These are phyloP conservation scores for Chrysopilus asiliformis DNA, from an alignment of 2,888 invertebrate species.

Conservation along the genomic window DNA sequence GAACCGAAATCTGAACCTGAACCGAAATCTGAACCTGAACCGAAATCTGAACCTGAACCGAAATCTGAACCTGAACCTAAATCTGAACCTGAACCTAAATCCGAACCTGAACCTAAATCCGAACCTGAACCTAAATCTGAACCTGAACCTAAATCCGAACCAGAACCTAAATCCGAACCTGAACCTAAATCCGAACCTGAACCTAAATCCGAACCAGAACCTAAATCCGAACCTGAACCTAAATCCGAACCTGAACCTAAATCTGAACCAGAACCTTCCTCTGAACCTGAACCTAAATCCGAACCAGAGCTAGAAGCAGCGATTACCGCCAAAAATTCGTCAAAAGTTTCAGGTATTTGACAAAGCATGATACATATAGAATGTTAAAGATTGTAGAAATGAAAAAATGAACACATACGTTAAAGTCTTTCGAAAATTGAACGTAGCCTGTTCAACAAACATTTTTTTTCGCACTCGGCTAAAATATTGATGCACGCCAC, in stretches of 20 bases:
- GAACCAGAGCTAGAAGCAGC: constrained; percentile 26
- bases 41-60: constrained; percentile 26
- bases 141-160: constrained; percentile 29
- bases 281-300: constrained; percentile 22
- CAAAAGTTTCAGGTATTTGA: too few relatives aligned
- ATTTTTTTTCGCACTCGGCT: too few relatives aligned
- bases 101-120: constrained; percentile 33
- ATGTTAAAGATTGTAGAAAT: too few relatives aligned
- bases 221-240: constrained; percentile 32
- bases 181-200: constrained; percentile 37
- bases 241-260: constrained; percentile 35
- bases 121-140: constrained; percentile 33
- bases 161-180: constrained; percentile 37
- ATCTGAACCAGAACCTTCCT: constrained; percentile 25
- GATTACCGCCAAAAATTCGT: not conserved
- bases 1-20: constrained; percentile 27
- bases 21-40: constrained; percentile 23
- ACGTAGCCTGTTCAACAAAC: too few relatives aligned
- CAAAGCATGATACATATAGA: too few relatives aligned
- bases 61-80: constrained; percentile 39
- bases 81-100: constrained; percentile 32
- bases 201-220: constrained; percentile 30
- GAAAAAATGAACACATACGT: too few relatives aligned
- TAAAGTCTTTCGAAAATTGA: too few relatives aligned
- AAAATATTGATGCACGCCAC: too few relatives aligned